Base-by-base conservation (phyloP, 1,140 invertebrate species). In the Drosophila paulistorum region DNA sequence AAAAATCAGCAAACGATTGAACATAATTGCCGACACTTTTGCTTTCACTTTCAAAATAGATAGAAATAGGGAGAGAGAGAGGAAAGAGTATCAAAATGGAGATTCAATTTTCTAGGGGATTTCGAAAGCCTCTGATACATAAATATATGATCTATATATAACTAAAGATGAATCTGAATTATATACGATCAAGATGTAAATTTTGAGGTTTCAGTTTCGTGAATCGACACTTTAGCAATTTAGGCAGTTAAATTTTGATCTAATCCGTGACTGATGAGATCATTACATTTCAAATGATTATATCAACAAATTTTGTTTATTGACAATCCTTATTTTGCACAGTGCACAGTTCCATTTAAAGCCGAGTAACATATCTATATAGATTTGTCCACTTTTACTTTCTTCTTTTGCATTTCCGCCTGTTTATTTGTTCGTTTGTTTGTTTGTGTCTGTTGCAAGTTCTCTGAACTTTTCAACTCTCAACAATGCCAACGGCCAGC, bases 401-500 rank as follows among this genome's bases (percentile, higher is more conserved):
- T 54, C 23, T 33, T 26, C 20, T 59, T 23, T 35, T 30, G 20
- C 39, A 51, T 35, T 73, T 73, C 37, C 14, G 26, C 23, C 41
- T 14, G 59, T 33, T 48, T 54, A 60, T 30, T 20, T 37, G 41
- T 60, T 66, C 26, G 17, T 60, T 23, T 10, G 41, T 7, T 45
- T 41, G 33, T 62, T 68, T 39, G 30, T 61, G 30, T 61, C 26
- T 13, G 4, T 45, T 41, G 33, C 60, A 76, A 30, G 66, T 76
- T 76, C 73, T 45, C 55, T 76, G 66, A 76, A 76, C 60, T 55
- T 23, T 76, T 76, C 30, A 74, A 68, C 37, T 68, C 26, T 58
- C 41, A 30, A 30, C 17, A 60, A 55, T 58, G 69, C 42, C 20
- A 54, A 23, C 48, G 35, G 33, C 37, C 42, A 39, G 69, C 33